Evolutionary conservation across 2,888 invertebrate species (phyloP).

Genomic region (Polyommatus iphigenia): DNA sequence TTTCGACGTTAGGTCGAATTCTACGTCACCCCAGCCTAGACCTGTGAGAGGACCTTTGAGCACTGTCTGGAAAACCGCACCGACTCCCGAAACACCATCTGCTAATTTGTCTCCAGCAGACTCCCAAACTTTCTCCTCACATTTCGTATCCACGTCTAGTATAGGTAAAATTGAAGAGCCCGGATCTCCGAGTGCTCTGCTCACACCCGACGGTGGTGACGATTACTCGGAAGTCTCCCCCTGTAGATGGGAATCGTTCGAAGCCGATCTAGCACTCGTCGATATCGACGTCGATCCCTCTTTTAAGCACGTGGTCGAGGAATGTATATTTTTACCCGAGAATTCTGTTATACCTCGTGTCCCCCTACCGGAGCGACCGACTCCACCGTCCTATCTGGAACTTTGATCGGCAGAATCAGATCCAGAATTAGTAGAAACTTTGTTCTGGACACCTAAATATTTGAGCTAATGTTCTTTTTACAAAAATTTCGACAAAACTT

Average conservation of each 20-base stretch:
- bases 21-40: conserved; percentile 60
- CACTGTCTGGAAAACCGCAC: conserved; percentile 70
- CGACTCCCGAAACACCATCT: conserved; percentile 85
- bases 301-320: conserved; percentile 82
- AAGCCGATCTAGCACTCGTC: conserved; percentile 81
- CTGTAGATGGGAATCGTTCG: conserved; percentile 82
- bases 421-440: conserved; percentile 65
- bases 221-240: conserved; percentile 70
- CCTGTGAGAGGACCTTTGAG: conserved; percentile 71
- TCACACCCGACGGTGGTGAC: conserved; percentile 79
- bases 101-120: conserved; percentile 82
- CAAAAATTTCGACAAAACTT: conserved; percentile 1
- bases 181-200: conserved; percentile 79
- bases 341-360: conserved; percentile 78
- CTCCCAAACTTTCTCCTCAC: conserved; percentile 83
- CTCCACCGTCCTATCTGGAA: conserved; percentile 77
- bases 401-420: conserved; percentile 77
- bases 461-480: conserved; percentile 51
- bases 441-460: conserved; percentile 56
- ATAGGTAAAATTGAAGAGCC: conserved; percentile 71
- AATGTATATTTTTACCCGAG: conserved; percentile 81
- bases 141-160: conserved; percentile 79
- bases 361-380: conserved; percentile 78
- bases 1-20: conserved; percentile 66
- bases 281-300: conserved; percentile 82